phyloP scores from a whole-genome alignment of 2,797 vertebrate genomes.

The Macropus fuliginosus region DNA sequence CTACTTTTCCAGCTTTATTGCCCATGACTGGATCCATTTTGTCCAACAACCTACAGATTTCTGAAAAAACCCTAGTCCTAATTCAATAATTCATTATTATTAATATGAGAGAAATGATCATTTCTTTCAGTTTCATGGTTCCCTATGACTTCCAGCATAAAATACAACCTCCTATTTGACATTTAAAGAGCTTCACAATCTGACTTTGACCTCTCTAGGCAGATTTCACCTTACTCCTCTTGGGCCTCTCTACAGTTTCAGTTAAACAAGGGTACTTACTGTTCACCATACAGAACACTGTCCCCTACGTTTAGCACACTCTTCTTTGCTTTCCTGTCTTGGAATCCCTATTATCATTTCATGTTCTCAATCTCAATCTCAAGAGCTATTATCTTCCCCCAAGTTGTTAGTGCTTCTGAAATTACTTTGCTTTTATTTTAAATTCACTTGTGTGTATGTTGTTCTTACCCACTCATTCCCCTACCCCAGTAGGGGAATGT shows the following conservation, averaged over 20 bases:
- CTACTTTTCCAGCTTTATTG: too few species aligned
- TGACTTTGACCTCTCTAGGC: neutral
- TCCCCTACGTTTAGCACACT: neutral
- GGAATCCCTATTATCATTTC: neutral
- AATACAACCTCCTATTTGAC: neutral
- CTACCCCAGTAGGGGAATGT: neutral
- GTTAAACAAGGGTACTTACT: neutral
- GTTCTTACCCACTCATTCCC: neutral
- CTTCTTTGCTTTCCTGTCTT: neutral
- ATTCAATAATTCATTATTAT: neutral
- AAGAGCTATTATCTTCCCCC: neutral
- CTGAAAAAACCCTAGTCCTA: neutral
- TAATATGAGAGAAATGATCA: neutral
- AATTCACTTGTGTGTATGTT: neutral
- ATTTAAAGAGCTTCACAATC: neutral
- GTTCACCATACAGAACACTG: neutral
- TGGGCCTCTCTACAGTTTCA: neutral
- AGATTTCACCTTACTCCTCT: neutral
- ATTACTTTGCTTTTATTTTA: neutral
- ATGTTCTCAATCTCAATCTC: neutral
- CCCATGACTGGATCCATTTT: too few species aligned
- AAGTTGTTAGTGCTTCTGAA: neutral
- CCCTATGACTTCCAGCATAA: neutral
- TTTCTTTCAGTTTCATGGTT: neutral
- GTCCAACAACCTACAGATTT: neutral